phyloP scores from a whole-genome alignment of 2,113 vertebrate species.

The Gallinago media region DNA sequence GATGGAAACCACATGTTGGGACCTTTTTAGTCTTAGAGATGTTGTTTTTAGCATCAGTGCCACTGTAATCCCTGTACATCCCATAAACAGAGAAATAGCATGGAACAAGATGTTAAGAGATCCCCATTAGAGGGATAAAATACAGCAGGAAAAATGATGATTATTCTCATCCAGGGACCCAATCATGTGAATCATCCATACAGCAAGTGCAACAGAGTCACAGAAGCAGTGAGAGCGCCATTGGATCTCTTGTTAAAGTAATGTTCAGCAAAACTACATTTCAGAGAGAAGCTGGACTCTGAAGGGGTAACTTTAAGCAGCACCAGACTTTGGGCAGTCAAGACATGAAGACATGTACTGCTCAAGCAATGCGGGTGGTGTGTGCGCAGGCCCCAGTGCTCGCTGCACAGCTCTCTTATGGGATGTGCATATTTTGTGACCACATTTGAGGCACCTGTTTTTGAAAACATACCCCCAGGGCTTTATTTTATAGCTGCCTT shows the following conservation, averaged over 20 bases:
- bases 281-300: neutral
- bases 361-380: accelerated
- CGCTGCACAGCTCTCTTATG: neutral
- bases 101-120: neutral
- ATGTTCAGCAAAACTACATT: neutral
- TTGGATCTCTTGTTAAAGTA: neutral
- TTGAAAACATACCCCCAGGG: neutral
- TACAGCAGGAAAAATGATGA: neutral
- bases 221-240: neutral
- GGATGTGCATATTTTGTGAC: neutral
- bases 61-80: neutral
- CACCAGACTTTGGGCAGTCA: neutral
- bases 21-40: neutral
- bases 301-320: neutral
- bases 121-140: neutral
- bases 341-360: neutral
- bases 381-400: neutral
- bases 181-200: neutral
- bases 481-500: conserved; percentile 42
- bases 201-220: neutral
- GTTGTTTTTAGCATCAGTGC: neutral
- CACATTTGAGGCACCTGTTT: conserved; percentile 19
- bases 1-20: neutral
- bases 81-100: neutral
- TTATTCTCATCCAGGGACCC: neutral